Percentiles rank a stretch among this genome's conserved stretches.
These are phyloP conservation scores for Cephus pygmeus DNA, from an alignment of 2,888 invertebrate species.

Conservation along the genomic window DNA sequence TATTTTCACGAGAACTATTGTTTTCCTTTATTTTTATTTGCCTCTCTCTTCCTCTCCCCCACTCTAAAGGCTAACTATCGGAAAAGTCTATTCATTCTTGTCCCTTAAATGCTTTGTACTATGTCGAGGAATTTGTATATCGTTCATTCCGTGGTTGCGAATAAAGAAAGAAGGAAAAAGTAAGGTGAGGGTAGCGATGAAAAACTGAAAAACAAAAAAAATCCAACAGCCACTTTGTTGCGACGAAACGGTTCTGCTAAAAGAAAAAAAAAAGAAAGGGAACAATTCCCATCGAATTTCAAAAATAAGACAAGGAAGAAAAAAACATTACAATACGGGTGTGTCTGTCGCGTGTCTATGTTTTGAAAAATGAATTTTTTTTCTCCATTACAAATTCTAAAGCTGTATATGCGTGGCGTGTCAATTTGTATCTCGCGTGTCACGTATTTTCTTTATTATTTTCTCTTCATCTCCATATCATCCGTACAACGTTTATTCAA, in stretches of 20 bases:
- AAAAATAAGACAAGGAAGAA: neutral
- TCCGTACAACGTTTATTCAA: neutral
- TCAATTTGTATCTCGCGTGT: conserved; percentile 22
- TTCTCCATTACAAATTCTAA: conserved; percentile 36
- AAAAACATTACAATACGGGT: too few species aligned
- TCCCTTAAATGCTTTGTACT: conserved; percentile 63
- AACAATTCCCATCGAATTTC: conserved; percentile 25
- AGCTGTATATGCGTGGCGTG: conserved; percentile 36
- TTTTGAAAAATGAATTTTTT: neutral
- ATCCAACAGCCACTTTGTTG: too few species aligned
- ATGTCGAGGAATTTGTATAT: conserved; percentile 65
- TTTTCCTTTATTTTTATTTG: neutral
- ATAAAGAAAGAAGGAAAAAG: too few species aligned
- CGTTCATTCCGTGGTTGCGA: conserved; percentile 26
- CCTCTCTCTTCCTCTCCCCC: conserved; percentile 12
- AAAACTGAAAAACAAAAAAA: too few species aligned
- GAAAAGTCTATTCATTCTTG: conserved; percentile 38
- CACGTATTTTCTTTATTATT: conserved; percentile 18
- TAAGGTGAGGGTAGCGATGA: too few species aligned
- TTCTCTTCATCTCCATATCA: conserved; percentile 24
- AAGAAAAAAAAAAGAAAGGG: conserved; percentile 35
- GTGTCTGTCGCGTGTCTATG: too few species aligned
- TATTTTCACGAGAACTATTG: neutral
- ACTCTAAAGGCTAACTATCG: conserved; percentile 40
- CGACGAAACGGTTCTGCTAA: conserved; percentile 12